These are phyloP conservation scores for Pedicia rivosa DNA, from an alignment of 2,888 invertebrate genomes.

Conservation along the genomic window DNA sequence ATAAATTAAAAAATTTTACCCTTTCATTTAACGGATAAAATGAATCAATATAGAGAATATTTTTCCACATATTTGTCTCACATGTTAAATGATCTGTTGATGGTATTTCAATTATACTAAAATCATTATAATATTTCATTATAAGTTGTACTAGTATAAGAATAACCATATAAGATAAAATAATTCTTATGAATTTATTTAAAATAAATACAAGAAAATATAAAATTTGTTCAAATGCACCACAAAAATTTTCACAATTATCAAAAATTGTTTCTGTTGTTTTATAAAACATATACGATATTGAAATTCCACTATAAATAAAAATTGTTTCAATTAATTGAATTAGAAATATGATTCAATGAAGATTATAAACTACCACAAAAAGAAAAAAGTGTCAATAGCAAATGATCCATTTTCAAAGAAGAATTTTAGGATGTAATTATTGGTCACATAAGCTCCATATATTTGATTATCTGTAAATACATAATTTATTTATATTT, in stretches of 20 bases:
- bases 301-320: constrained; percentile 38
- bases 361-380: too few relatives aligned
- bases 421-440: constrained; percentile 34
- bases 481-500: neutral
- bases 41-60: constrained; percentile 43
- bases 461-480: constrained; percentile 34
- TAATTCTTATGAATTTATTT: constrained; percentile 35
- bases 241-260: constrained; percentile 32
- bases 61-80: constrained; percentile 44
- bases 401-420: constrained; percentile 38
- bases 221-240: constrained; percentile 32
- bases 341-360: too few relatives aligned
- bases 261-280: constrained; percentile 35
- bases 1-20: constrained; percentile 26
- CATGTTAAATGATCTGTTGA: constrained; percentile 40
- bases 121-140: constrained; percentile 32
- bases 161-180: constrained; percentile 42
- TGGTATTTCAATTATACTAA: constrained; percentile 35
- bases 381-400: constrained; percentile 44
- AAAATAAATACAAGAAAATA: constrained; percentile 36
- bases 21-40: constrained; percentile 40
- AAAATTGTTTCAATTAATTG: too few relatives aligned
- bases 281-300: constrained; percentile 43
- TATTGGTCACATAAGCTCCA: constrained; percentile 26
- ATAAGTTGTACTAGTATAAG: constrained; percentile 36